phyloP scores from a whole-genome alignment of 2,888 invertebrate genomes.

The Morinoia aosen region DNA sequence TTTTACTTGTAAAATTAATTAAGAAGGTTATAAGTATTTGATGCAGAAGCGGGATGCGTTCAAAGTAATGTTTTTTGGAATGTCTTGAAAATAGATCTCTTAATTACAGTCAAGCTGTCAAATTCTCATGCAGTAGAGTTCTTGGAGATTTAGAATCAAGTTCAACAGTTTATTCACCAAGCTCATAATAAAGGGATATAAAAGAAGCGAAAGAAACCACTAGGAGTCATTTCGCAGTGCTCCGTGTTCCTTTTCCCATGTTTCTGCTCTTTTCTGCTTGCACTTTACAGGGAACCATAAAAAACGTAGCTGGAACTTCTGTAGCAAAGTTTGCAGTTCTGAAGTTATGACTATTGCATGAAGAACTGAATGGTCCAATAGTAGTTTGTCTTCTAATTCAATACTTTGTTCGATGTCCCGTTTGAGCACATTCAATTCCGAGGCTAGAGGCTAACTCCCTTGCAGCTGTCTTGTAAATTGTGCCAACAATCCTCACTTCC shows the following conservation, averaged over 20 bases:
- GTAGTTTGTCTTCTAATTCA: constrained; percentile 17
- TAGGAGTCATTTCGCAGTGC: not conserved
- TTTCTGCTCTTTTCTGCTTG: not conserved
- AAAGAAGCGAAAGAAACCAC: not conserved
- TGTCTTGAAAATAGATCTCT: not conserved
- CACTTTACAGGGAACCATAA: not conserved
- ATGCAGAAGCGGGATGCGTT: not conserved
- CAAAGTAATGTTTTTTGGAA: not conserved
- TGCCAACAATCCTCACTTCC: constrained; percentile 13
- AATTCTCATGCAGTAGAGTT: not conserved
- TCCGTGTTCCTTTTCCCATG: not conserved
- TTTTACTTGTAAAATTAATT: not conserved
- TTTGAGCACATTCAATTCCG: constrained; percentile 12
- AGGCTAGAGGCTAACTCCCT: not conserved
- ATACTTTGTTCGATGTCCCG: not conserved
- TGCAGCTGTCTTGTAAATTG: constrained; percentile 19
- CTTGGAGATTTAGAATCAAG: not conserved
- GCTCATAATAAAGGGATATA: not conserved
- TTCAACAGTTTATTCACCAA: not conserved
- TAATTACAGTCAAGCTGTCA: not conserved
- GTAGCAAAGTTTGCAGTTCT: not conserved
- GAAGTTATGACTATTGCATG: not conserved
- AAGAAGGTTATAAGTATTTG: not conserved
- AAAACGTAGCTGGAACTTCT: not conserved
- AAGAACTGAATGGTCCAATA: not conserved